Conservation (phyloP, 2,888 invertebrate species). For the Dolomedes plantarius region DNA sequence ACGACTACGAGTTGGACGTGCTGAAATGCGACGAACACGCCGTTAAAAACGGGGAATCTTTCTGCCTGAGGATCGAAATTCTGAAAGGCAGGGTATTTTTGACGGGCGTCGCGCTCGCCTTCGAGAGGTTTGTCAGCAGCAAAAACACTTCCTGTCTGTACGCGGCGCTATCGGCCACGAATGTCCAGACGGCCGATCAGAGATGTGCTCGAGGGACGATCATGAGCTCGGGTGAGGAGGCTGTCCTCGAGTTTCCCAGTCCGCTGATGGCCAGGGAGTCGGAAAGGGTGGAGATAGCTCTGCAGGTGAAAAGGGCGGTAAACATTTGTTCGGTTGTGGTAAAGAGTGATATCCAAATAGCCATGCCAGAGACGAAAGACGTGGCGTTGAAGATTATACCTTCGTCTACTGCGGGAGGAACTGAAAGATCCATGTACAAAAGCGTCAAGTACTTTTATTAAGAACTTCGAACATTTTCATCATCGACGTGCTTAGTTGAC, state of each 20-base stretch:
- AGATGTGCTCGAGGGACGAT: slow-evolving; percentile 32
- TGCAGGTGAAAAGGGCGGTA: slow-evolving; percentile 38
- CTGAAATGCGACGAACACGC: not conserved
- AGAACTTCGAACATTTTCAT: too few relatives aligned
- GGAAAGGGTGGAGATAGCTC: slow-evolving; percentile 20
- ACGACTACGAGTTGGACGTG: slow-evolving; percentile 2
- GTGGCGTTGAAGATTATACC: slow-evolving; percentile 42
- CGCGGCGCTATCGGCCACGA: slow-evolving; percentile 21
- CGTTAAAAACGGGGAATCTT: slow-evolving; percentile 32
- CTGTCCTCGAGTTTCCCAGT: not conserved
- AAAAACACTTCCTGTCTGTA: slow-evolving; percentile 37
- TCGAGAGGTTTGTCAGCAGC: slow-evolving; percentile 7
- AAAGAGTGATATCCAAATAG: slow-evolving; percentile 30
- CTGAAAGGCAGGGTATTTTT: slow-evolving; percentile 45
- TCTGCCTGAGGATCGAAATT: slow-evolving; percentile 34
- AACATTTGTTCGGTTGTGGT: slow-evolving; percentile 24
- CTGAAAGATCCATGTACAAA: slow-evolving; percentile 31
- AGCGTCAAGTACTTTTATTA: slow-evolving; percentile 36
- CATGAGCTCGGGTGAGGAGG: slow-evolving; percentile 33
- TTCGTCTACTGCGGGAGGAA: not conserved
- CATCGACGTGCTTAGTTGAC: too few relatives aligned
- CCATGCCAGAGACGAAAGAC: slow-evolving; percentile 32
- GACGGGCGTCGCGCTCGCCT: slow-evolving; percentile 13
- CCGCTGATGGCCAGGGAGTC: slow-evolving; percentile 18
- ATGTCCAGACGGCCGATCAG: slow-evolving; percentile 13